Evolutionary conservation across 2,888 invertebrate genomes (phyloP), one percentile per base, ranked within the genome.

Genomic region (Phengaris alcon): DNA sequence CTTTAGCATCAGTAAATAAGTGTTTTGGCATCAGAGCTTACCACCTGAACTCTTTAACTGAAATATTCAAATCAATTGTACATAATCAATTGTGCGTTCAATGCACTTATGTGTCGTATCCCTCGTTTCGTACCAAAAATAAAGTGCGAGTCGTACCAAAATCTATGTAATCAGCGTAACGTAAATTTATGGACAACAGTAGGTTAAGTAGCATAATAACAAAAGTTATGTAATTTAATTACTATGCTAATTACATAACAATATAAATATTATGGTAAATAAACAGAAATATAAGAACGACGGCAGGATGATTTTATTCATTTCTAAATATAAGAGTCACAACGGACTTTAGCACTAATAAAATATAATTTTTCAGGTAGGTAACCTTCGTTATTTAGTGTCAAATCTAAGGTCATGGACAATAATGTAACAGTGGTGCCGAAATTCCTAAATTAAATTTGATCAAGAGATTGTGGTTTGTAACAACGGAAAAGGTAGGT

Each of bases 401-500:
- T 6, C 35, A 6, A 64, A 64, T 12, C 12, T 35, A 64, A 64
- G 44, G 64, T 64, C 64, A 64, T 10, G 59, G 59, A 64, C 35
- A 12, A 35, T 13, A 64, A 13, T 44, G 64, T 64, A 64, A 64
- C 5, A 5, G 22, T 59, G 59, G 52, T 52, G 52, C 48, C 48
- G 48, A 48, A 48, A 48, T 52, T 10, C 22, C 64, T 35, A 35
- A 44, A 64, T 64, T 64, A 35, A 44, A 64, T 64, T 64, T 64
- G 64, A 64, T 64, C 35, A 64, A 64, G 64, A 35, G 64, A 64
- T 64, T 64, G 64, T 12, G 2, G 22, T n/a, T 55, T 64, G 35
- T 22, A 12, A 35, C 35, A 12, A 35, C 35, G 10, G 10, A 35
- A 64, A 12, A 35, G 10, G 12, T 64, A 35, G 35, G 0, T 35